phyloP scores from a whole-genome alignment of 2,888 invertebrate genomes.

The Brachyptera putata region DNA sequence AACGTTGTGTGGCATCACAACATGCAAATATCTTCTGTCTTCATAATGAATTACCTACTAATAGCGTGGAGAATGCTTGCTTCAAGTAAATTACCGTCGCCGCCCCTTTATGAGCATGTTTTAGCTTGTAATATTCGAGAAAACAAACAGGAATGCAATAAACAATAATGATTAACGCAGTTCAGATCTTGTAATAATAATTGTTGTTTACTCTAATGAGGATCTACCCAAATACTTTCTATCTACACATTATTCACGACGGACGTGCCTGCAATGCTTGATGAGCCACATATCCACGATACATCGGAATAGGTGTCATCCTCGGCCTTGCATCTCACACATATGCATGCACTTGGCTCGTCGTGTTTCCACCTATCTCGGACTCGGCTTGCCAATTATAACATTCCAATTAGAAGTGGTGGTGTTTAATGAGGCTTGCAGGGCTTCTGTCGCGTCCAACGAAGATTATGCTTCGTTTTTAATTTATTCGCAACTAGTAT shows the following conservation, averaged over 20 bases:
- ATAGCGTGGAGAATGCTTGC: background rate
- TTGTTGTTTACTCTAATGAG: too few relatives aligned
- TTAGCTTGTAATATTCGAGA: constrained; percentile 1
- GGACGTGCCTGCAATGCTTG: too few relatives aligned
- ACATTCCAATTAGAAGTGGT: background rate
- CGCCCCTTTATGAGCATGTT: background rate
- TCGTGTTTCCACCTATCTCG: background rate
- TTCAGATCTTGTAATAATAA: too few relatives aligned
- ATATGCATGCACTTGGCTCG: background rate
- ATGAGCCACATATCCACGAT: too few relatives aligned
- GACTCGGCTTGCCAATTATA: background rate
- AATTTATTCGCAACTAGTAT: background rate
- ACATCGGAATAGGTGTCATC: too few relatives aligned
- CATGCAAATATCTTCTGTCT: constrained; percentile 10
- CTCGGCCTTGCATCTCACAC: too few relatives aligned
- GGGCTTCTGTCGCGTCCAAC: background rate
- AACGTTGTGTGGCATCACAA: constrained; percentile 19
- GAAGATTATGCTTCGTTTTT: background rate
- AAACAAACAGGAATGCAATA: constrained; percentile 18
- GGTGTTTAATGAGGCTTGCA: background rate
- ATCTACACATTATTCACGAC: too few relatives aligned
- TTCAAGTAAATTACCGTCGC: background rate
- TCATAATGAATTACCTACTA: constrained; percentile 15
- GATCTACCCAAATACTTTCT: too few relatives aligned
- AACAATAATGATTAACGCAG: too few relatives aligned